Evolutionary conservation across 2,888 invertebrate genomes (phyloP).

Genomic region (Drosophila paramelanica): DNA sequence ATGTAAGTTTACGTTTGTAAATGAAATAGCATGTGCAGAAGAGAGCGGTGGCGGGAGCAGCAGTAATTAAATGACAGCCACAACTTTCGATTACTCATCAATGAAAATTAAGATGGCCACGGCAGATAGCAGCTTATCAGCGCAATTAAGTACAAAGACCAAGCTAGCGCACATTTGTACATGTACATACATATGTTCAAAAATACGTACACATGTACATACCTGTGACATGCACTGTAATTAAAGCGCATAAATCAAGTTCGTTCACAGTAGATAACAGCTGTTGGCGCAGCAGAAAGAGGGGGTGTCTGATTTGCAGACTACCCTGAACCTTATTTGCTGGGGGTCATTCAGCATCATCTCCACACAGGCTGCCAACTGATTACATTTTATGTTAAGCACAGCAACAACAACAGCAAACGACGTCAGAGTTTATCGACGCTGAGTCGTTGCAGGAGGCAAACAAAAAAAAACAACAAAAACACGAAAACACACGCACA

Average conservation of each 20-base stretch:
- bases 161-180: conserved; percentile 1
- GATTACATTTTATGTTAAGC: conserved; percentile 57
- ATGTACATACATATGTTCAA: neutral
- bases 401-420: conserved; percentile 17
- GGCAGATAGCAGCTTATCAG: conserved; percentile 59
- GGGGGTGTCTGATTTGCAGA: conserved; percentile 21
- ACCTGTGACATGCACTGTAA: conserved; percentile 34
- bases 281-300: neutral
- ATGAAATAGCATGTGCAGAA: conserved; percentile 40
- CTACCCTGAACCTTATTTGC: conserved; percentile 41
- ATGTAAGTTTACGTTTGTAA: conserved; percentile 20
- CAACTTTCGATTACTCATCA: conserved; percentile 58
- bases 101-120: conserved; percentile 27
- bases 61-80: conserved; percentile 10
- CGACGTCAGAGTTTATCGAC: conserved; percentile 57
- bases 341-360: conserved; percentile 44
- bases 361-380: conserved; percentile 27
- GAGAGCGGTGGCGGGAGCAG: neutral
- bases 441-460: conserved; percentile 52
- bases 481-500: conserved; percentile 16
- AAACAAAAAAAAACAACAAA: conserved; percentile 18
- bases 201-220: conserved; percentile 8
- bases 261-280: conserved; percentile 25
- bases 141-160: conserved; percentile 38
- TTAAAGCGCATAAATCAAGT: conserved; percentile 44